These are phyloP conservation scores for Oryzias javanicus DNA, from an alignment of 2,113 vertebrate species.

Conservation along the genomic window DNA sequence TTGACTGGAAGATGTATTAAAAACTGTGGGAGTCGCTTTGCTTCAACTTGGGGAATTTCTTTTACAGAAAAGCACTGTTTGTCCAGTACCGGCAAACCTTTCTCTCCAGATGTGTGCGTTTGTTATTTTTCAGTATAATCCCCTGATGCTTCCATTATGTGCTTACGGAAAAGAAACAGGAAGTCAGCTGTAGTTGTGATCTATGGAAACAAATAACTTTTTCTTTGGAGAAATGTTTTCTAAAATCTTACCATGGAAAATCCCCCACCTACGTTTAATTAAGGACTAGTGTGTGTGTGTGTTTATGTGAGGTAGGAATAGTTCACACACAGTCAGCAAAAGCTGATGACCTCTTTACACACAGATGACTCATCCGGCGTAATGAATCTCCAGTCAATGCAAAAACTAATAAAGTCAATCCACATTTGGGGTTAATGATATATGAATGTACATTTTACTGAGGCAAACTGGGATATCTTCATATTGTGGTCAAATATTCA, in stretches of 20 bases:
- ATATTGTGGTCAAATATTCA: too few relatives aligned
- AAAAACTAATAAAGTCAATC: background rate
- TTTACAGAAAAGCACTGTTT: too few relatives aligned
- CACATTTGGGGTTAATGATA: background rate
- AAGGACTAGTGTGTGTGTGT: slow-evolving; percentile 29
- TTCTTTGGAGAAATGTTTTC: slow-evolving; percentile 49
- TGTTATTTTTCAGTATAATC: background rate
- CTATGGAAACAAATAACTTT: slow-evolving; percentile 28
- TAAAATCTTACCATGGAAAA: slow-evolving; percentile 43
- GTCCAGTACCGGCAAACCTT: too few relatives aligned
- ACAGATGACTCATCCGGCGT: background rate
- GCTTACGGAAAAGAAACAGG: slow-evolving; percentile 51
- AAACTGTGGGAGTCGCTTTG: background rate
- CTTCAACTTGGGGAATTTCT: background rate
- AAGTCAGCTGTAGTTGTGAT: slow-evolving; percentile 32
- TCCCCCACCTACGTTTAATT: slow-evolving; percentile 36
- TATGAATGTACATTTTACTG: background rate
- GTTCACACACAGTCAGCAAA: slow-evolving; percentile 2
- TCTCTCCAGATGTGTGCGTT: too few relatives aligned
- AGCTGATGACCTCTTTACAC: background rate
- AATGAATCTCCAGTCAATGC: background rate
- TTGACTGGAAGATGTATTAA: background rate
- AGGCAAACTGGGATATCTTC: background rate
- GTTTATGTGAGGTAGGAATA: background rate
- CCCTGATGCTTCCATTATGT: slow-evolving; percentile 34